Evolutionary conservation across 1,140 invertebrate species (phyloP).

Genomic region (Piezodorus guildinii): DNA sequence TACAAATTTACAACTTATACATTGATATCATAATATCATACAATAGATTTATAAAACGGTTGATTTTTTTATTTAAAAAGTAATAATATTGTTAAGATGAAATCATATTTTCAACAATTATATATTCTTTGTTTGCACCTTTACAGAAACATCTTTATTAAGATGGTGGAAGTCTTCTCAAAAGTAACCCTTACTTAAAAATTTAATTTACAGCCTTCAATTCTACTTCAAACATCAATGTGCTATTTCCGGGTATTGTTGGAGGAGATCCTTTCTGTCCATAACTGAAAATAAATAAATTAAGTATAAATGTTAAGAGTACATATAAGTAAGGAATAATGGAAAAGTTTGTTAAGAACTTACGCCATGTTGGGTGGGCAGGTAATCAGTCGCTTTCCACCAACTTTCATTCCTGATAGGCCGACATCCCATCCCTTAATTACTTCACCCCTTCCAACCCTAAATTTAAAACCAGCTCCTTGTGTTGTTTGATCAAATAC

Average conservation of each 20-base stretch:
- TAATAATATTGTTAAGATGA: too few species aligned
- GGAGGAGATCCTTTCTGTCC: slow-evolving; percentile 67
- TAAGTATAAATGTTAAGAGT: slow-evolving; percentile 14
- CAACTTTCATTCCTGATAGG: slow-evolving; percentile 79
- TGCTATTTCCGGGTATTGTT: slow-evolving; percentile 70
- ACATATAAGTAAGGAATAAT: slow-evolving; percentile 8
- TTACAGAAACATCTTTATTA: too few species aligned
- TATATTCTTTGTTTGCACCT: too few species aligned
- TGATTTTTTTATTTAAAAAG: too few species aligned
- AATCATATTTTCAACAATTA: too few species aligned
- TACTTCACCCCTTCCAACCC: slow-evolving; percentile 70
- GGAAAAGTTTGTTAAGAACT: slow-evolving; percentile 33
- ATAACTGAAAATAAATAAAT: slow-evolving; percentile 48
- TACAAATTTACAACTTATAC: too few species aligned
- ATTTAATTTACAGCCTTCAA: slow-evolving; percentile 64
- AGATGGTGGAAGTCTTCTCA: too few species aligned
- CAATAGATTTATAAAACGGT: too few species aligned
- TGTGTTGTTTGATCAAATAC: slow-evolving; percentile 59
- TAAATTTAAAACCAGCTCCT: slow-evolving; percentile 75
- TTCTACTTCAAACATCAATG: slow-evolving; percentile 78
- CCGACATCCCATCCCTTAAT: slow-evolving; percentile 88
- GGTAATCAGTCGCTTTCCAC: slow-evolving; percentile 73
- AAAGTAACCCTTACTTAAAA: too few species aligned
- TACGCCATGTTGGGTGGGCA: slow-evolving; percentile 77
- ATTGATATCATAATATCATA: too few species aligned